Base-by-base conservation (phyloP, 2,888 invertebrate genomes). In the Uloborus plumipes region DNA sequence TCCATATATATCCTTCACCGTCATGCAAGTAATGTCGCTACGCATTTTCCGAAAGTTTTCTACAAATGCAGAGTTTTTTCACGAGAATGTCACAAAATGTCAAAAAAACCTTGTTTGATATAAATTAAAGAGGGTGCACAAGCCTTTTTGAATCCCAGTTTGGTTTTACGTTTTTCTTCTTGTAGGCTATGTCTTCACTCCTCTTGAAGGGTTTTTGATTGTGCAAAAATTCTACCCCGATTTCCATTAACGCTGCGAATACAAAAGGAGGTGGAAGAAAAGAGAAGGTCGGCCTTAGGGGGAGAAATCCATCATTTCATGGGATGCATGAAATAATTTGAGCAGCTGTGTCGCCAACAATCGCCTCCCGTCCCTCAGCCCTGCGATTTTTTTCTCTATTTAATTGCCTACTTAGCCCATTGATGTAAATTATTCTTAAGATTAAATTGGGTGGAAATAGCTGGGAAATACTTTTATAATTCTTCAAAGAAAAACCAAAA, bases 121-220 rank as follows among this genome's bases (percentile, higher is more conserved):
- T 53, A 76, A 61, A 76, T 76, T 59, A 39, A 26, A 76, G 20
- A 50, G 16, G 66, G 66, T 58, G 49, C 74, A 66, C 59, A 75
- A 67, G 61, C 51, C 47, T 51, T 62, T 69, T 61, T 55, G 31
- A 71, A 72, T 51, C 50, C 65, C 55, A 55, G 59, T 72, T 72
- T 72, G 59, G 64, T 65, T 51, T 67, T 15, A 20, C n/a, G 13
- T 50, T 64, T 50, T 20, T 49, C 62, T 70, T 39, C 65, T 66
- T 47, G 64, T 65, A 49, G 39, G 39, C 39, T 15, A 26, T 55
- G 53, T 47, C 76, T 58, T 18, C 53, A n/a, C 53, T 62, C 69
- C 51, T 69, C 67, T 64, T 72, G 72, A 79, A 66, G 65, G 72
- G 59, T 62, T 79, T 79, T 79, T 79, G 79, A 79, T 79, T 72